Evolutionary conservation across 2,888 invertebrate genomes (phyloP).

Genomic region (Pachycephus smyrnensis): DNA sequence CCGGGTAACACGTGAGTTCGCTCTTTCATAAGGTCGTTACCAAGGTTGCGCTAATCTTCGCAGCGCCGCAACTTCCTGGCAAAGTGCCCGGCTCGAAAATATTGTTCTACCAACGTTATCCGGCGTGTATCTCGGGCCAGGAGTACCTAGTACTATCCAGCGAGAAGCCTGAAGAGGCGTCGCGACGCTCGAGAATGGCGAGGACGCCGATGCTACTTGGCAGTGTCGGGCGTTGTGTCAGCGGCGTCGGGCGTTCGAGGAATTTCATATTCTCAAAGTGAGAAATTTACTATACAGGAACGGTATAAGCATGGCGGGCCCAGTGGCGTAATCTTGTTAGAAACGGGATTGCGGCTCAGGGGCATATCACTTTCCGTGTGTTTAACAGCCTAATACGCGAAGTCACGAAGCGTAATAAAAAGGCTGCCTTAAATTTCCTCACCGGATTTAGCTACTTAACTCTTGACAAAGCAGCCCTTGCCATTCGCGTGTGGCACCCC

Average conservation of each 20-base stretch:
- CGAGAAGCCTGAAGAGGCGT: background rate
- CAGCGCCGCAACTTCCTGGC: conserved; percentile 50
- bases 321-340: conserved; percentile 5
- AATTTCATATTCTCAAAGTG: conserved; percentile 52
- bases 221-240: conserved; percentile 10
- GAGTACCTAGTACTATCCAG: background rate
- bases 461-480: conserved; percentile 15
- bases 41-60: conserved; percentile 56
- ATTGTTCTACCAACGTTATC: conserved; percentile 49
- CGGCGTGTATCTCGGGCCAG: conserved; percentile 37
- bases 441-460: conserved; percentile 33
- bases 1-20: conserved; percentile 43
- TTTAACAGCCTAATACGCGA: background rate
- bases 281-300: conserved; percentile 44
- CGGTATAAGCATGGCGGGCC: conserved; percentile 20
- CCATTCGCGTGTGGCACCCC: background rate
- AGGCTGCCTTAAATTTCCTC: conserved; percentile 33
- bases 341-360: conserved; percentile 11
- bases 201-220: conserved; percentile 2
- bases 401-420: conserved; percentile 34
- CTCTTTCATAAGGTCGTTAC: conserved; percentile 59
- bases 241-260: conserved; percentile 26
- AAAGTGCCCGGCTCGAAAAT: conserved; percentile 51
- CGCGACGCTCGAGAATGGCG: background rate
- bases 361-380: background rate